Evolutionary conservation across 2,888 invertebrate genomes (phyloP).

Genomic region (Aleiodes leptofemur): DNA sequence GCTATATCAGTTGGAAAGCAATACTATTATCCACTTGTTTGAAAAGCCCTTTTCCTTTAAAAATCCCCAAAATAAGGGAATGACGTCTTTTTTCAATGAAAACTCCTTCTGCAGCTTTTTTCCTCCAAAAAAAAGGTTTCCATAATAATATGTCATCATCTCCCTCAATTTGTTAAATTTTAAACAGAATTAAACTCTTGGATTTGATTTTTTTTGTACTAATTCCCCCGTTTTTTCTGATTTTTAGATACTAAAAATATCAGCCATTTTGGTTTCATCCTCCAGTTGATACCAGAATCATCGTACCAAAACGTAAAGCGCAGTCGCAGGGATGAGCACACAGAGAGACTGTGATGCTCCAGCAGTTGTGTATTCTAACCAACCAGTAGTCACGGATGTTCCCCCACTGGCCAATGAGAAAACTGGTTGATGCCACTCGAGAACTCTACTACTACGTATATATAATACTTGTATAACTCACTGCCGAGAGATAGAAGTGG

Average conservation of each 20-base stretch:
- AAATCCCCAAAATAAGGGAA: too few relatives aligned
- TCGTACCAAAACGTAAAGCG: slow-evolving; percentile 48
- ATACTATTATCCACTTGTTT: neutral
- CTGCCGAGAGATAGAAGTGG: slow-evolving; percentile 41
- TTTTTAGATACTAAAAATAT: neutral
- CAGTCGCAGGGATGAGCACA: slow-evolving; percentile 70
- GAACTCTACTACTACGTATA: slow-evolving; percentile 51
- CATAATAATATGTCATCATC: too few relatives aligned
- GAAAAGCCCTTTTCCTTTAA: too few relatives aligned
- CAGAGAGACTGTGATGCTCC: slow-evolving; percentile 68
- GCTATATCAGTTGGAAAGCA: too few relatives aligned
- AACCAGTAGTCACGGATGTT: slow-evolving; percentile 62
- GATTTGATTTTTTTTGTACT: too few relatives aligned
- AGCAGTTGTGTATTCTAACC: slow-evolving; percentile 42
- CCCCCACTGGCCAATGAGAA: slow-evolving; percentile 69
- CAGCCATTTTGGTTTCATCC: slow-evolving; percentile 67
- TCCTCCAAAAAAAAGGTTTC: too few relatives aligned
- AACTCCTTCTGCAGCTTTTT: too few relatives aligned
- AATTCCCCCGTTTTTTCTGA: neutral
- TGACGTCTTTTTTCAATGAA: too few relatives aligned
- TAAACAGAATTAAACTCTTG: too few relatives aligned
- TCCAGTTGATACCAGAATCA: slow-evolving; percentile 38
- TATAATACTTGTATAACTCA: slow-evolving; percentile 29
- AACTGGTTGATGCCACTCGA: slow-evolving; percentile 64
- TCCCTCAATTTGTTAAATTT: too few relatives aligned